Percentiles rank a stretch among this genome's conserved stretches.
These are phyloP conservation scores for Callyntrura sp. DNA, from an alignment of 2,888 invertebrate genomes.

Conservation along the genomic window DNA sequence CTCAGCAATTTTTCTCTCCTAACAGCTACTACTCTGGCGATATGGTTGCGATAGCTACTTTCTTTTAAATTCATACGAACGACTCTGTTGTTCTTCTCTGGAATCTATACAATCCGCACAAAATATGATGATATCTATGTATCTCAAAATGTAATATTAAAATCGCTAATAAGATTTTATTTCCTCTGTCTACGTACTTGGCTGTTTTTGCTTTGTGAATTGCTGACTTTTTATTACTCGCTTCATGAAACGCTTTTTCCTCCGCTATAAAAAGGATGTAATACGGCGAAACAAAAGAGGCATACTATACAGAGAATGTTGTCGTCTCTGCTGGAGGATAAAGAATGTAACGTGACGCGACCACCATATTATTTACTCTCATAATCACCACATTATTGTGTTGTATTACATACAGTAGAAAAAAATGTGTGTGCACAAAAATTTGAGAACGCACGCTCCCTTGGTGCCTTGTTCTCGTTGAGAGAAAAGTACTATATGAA, in stretches of 20 bases:
- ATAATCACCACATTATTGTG: constrained; percentile 24
- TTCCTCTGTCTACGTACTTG: not conserved
- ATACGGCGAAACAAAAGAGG: not conserved
- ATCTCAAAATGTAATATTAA: not conserved
- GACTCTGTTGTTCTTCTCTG: not conserved
- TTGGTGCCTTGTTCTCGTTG: not conserved
- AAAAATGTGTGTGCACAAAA: not conserved
- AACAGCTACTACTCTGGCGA: too few species aligned
- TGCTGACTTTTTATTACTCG: constrained; percentile 25
- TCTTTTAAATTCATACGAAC: too few species aligned
- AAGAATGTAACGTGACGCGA: constrained; percentile 14
- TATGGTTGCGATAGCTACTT: too few species aligned
- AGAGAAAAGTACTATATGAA: not conserved
- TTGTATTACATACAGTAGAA: not conserved
- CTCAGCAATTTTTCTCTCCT: too few species aligned
- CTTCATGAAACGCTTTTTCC: not conserved
- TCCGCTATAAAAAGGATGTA: not conserved
- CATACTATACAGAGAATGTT: not conserved
- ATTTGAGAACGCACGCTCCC: not conserved
- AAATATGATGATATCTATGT: not conserved
- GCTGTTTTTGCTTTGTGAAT: not conserved
- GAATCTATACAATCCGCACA: not conserved
- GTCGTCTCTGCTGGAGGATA: constrained; percentile 1
- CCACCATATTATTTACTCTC: constrained; percentile 24
- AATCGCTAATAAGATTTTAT: constrained; percentile 54